Conservation (phyloP, 2,113 vertebrate genomes). For the Macquaria australasica region DNA sequence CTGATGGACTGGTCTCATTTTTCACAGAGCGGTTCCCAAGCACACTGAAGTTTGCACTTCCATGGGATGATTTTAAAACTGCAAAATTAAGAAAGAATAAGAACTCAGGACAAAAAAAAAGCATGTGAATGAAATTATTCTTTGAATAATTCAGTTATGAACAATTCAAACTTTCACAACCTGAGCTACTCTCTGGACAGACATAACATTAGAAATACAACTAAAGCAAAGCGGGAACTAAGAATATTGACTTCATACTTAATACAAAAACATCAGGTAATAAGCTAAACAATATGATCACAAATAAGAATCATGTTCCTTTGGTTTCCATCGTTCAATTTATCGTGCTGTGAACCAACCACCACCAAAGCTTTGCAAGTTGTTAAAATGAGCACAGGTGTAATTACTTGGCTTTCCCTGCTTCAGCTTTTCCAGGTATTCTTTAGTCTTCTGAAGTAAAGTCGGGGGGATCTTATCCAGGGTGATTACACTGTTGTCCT, state of each 20-base stretch:
- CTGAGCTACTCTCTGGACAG: background rate
- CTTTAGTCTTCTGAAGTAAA: conserved; percentile 90
- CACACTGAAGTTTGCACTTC: conserved; percentile 94
- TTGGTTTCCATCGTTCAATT: background rate
- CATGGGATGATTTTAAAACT: conserved; percentile 92
- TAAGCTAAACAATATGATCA: background rate
- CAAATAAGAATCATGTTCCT: background rate
- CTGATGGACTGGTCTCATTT: conserved; percentile 89
- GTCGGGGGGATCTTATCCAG: conserved; percentile 90
- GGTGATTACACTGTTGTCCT: conserved; percentile 90
- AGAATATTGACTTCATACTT: background rate
- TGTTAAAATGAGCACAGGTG: background rate
- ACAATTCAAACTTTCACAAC: background rate
- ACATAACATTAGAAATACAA: background rate
- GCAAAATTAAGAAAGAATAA: background rate
- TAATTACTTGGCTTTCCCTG: conserved; percentile 89
- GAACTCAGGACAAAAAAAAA: background rate
- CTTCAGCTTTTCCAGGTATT: conserved; percentile 92
- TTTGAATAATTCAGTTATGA: background rate
- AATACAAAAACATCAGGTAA: background rate
- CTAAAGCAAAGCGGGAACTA: background rate
- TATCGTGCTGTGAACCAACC: background rate
- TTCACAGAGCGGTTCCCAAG: conserved; percentile 90
- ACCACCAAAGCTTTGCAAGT: background rate
- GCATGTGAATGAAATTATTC: background rate